These are phyloP conservation scores for Hemicrepidius hirtus DNA, from an alignment of 2,888 invertebrate species.

Conservation along the genomic window DNA sequence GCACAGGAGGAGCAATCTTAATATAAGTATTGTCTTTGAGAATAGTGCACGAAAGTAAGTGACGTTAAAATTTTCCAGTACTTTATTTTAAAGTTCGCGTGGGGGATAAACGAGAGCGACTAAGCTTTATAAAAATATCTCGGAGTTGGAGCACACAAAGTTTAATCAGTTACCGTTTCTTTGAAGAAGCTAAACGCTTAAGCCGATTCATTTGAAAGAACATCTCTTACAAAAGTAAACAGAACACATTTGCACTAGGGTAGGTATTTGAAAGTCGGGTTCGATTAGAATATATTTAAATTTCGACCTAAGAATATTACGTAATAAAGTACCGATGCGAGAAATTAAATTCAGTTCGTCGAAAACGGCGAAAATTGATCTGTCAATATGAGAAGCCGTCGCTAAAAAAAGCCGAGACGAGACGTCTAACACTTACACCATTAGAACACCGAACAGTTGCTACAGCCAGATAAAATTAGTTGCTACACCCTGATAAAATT, in stretches of 20 bases:
- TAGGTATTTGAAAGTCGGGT: slow-evolving; percentile 25
- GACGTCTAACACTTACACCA: slow-evolving; percentile 23
- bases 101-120: not conserved
- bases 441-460: slow-evolving; percentile 20
- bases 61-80: not conserved
- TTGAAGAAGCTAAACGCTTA: slow-evolving; percentile 23
- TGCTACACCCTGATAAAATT: slow-evolving; percentile 26
- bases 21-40: not conserved
- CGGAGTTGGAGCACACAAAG: slow-evolving; percentile 4
- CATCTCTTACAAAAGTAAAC: slow-evolving; percentile 28
- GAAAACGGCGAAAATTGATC: slow-evolving; percentile 43
- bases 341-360: slow-evolving; percentile 40
- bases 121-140: not conserved
- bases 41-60: not conserved
- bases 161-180: slow-evolving; percentile 25
- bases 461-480: slow-evolving; percentile 25
- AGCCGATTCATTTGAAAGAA: slow-evolving; percentile 27
- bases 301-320: slow-evolving; percentile 38
- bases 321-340: slow-evolving; percentile 41
- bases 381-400: slow-evolving; percentile 37
- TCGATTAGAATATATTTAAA: slow-evolving; percentile 39
- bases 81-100: not conserved
- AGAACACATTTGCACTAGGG: slow-evolving; percentile 23
- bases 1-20: not conserved
- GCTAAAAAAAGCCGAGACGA: not conserved